Evolutionary conservation across 2,797 vertebrate genomes (phyloP), one percentile per base, ranked within the genome.

Genomic region (Scleropages formosus): DNA sequence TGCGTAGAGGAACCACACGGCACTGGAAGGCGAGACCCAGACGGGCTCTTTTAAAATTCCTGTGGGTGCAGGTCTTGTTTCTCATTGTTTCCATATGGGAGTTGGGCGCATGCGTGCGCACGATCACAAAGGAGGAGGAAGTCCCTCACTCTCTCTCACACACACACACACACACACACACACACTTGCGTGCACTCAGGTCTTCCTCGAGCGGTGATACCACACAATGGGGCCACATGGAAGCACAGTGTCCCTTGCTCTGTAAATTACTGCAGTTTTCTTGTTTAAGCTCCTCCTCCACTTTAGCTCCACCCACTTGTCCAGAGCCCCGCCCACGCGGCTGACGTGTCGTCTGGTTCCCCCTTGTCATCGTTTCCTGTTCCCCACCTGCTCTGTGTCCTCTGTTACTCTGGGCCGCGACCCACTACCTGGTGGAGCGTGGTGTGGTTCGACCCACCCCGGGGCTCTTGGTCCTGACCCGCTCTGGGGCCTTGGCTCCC

Each of bases 1-100:
- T 46, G 10, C 53, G 3, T 56, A 18, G 18, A 56, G 53, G 12
- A 56, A 56, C 53, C 11, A 56, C 53, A 56, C 11, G 11, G 11
- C 11, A 56, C 53, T 56, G 56, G 53, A 56, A 12, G 11, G 11
- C 53, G 11, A 56, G 53, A 56, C 53, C 9, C 11, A 56, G 82
- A 84, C 71, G 80, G 22, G 82, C 80, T 81, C 77, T 80, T 70
- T 76, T 76, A 44, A 46, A 76, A 82, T 84, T 84, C 79, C 79
- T 80, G 58, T 71, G 60, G 60, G 65, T 67, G 66, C 46, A 66
- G 67, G 51, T 77, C 62, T 60, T 64, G 61, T 27, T 68, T 76
- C 46, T 58, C 24, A n/a, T 27, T 16, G 49, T 24, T 69, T 58
- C 9, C 15, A 56, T 71, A 44, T 56, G 70, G 56, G 68, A 49